Percentiles rank a stretch among this genome's conserved stretches.
Evolutionary conservation across 2,888 invertebrate genomes (phyloP).

Genomic region (Poecilobothrus nobilitatus): DNA sequence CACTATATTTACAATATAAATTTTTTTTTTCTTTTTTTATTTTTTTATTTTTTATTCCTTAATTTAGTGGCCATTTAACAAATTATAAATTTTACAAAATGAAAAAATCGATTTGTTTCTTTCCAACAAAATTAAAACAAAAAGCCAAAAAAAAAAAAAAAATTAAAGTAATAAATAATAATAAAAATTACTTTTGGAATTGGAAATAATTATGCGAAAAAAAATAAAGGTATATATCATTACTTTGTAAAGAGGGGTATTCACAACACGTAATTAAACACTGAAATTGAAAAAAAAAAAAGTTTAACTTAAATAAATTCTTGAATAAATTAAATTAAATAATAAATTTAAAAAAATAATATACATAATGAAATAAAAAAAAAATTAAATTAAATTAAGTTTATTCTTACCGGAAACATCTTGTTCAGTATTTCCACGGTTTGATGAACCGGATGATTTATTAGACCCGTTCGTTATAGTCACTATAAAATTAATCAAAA

Average conservation of each 20-base stretch:
- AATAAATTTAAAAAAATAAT: slow-evolving; percentile 16
- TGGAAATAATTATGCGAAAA: too few relatives aligned
- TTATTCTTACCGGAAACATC: slow-evolving; percentile 36
- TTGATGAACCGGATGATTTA: slow-evolving; percentile 44
- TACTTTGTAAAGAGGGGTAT: neutral
- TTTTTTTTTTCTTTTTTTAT: too few relatives aligned
- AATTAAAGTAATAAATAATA: too few relatives aligned
- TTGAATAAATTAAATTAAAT: slow-evolving; percentile 16
- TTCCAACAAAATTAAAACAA: too few relatives aligned
- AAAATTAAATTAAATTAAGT: slow-evolving; percentile 10
- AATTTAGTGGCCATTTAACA: too few relatives aligned
- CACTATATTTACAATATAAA: too few relatives aligned
- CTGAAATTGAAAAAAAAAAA: slow-evolving; percentile 26
- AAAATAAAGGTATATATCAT: too few relatives aligned
- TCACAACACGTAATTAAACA: slow-evolving; percentile 44
- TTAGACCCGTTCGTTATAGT: slow-evolving; percentile 44
- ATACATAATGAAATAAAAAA: slow-evolving; percentile 10
- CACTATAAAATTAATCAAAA: slow-evolving; percentile 27
- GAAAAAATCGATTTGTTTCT: too few relatives aligned
- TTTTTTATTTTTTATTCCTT: too few relatives aligned
- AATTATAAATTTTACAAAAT: too few relatives aligned
- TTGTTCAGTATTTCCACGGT: slow-evolving; percentile 44
- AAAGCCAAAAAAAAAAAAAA: too few relatives aligned
- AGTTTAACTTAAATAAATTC: slow-evolving; percentile 18
- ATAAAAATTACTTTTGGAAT: too few relatives aligned